Base-by-base conservation (phyloP, 2,797 vertebrate species). In the Labroides dimidiatus region DNA sequence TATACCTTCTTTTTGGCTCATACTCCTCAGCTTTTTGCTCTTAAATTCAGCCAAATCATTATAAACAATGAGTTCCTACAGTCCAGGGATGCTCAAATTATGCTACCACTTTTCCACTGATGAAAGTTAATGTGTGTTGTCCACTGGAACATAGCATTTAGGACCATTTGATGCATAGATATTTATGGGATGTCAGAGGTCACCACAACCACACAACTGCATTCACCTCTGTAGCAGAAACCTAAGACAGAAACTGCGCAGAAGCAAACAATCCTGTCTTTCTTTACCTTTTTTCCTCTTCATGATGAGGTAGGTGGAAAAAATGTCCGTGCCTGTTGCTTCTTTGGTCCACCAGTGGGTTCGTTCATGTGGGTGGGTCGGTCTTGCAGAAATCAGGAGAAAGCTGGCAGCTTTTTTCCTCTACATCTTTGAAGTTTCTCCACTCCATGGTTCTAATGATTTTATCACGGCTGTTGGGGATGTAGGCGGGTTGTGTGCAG, bases 371-470 rank as follows among this genome's bases (percentile, higher is more conserved):
- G 81, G 81, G 84, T 4, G 49, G 78, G 68, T 84, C 84, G 70
- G 55, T 70, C 47, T 62, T 23, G 79, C 51, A 75, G 64, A 64
- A 59, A 27, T 43, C 77, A 66, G 59, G 42, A 66, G 75, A 91
- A 86, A 82, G 71, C 78, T 89, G 90, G 82, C 85, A 81, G 84
- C 72, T 70, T 81, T 93, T 39, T 90, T 83, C 42, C 30, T 81
- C 56, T 71, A 73, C 52, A 59, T 85, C 67, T 87, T 93, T 94
- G 88, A 94, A 91, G 81, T 90, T 65, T 80, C 63, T 72, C 53
- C 72, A 54, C 65, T 75, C 44, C 72, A 41, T 74, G 72, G 77
- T 76, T 78, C 48, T 87, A 92, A 91, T 84, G 84, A 89, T 93
- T 93, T 91, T 93, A 93, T 94, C 81, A 75, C 51, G 36, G 74